Conservation (phyloP, 2,113 vertebrate species). For the Archocentrus centrarchus region DNA sequence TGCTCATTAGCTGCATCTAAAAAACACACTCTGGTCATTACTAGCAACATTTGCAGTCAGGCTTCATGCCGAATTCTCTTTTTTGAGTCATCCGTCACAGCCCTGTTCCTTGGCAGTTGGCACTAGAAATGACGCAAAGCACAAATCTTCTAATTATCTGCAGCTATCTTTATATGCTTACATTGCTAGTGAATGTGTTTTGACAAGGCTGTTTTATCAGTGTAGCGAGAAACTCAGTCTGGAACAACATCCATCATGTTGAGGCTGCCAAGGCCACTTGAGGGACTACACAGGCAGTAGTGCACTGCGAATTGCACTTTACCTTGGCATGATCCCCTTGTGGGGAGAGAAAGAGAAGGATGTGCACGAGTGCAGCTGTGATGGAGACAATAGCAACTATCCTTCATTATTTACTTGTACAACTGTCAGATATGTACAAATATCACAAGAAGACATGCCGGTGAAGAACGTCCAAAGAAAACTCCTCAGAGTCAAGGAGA, state of each 20-base stretch:
- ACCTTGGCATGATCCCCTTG: slow-evolving; percentile 49
- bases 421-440: slow-evolving; percentile 35
- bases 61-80: slow-evolving; percentile 62
- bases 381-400: slow-evolving; percentile 48
- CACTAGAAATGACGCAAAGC: slow-evolving; percentile 58
- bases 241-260: slow-evolving; percentile 75
- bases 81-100: slow-evolving; percentile 73
- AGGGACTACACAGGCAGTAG: slow-evolving; percentile 43
- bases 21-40: slow-evolving; percentile 78
- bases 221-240: slow-evolving; percentile 48
- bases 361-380: slow-evolving; percentile 8
- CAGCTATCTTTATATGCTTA: slow-evolving; percentile 69
- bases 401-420: slow-evolving; percentile 56
- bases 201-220: slow-evolving; percentile 66
- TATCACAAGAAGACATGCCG: neutral
- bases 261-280: slow-evolving; percentile 50
- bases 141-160: slow-evolving; percentile 75
- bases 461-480: neutral
- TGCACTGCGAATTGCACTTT: slow-evolving; percentile 52
- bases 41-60: slow-evolving; percentile 71
- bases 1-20: slow-evolving; percentile 79
- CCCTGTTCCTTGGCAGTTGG: slow-evolving; percentile 60
- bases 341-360: slow-evolving; percentile 13
- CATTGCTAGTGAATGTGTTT: slow-evolving; percentile 54
- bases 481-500: slow-evolving; percentile 1